These are phyloP conservation scores for Proctacanthus coquilletti DNA, from an alignment of 1,140 invertebrate species.

Conservation along the genomic window DNA sequence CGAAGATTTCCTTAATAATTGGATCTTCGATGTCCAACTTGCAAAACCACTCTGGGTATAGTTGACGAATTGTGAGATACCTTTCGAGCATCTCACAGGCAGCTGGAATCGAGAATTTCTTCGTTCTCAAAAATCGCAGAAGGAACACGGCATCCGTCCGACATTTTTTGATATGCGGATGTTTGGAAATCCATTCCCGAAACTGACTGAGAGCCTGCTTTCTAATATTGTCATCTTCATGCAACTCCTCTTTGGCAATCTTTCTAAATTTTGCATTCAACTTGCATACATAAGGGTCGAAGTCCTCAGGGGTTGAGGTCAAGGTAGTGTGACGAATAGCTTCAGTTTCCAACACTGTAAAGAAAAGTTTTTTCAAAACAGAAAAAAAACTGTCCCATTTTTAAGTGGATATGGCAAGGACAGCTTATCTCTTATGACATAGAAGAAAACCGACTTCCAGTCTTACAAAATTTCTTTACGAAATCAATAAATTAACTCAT, in stretches of 20 bases:
- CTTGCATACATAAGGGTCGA: constrained; percentile 20
- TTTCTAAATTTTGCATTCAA: constrained; percentile 25
- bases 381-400: background rate
- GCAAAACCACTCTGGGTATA: constrained; percentile 71
- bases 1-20: constrained; percentile 57
- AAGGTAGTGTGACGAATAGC: constrained; percentile 15
- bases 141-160: constrained; percentile 63
- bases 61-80: constrained; percentile 63
- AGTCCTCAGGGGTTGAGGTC: constrained; percentile 15
- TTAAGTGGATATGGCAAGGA: background rate
- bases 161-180: constrained; percentile 57
- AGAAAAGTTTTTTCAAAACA: background rate
- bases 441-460: too few relatives aligned
- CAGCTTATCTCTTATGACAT: background rate
- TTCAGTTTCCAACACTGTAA: constrained; percentile 28
- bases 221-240: constrained; percentile 53
- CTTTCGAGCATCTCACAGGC: constrained; percentile 72
- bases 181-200: constrained; percentile 59
- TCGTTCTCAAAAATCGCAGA: constrained; percentile 65
- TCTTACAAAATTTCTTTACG: background rate
- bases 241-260: constrained; percentile 48
- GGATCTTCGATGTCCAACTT: constrained; percentile 55
- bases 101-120: constrained; percentile 71
- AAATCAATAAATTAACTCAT: constrained; percentile 1
- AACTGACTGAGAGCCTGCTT: constrained; percentile 53